Conservation (phyloP, 2,888 invertebrate species). For the Elaeidobius kamerunicus region DNA sequence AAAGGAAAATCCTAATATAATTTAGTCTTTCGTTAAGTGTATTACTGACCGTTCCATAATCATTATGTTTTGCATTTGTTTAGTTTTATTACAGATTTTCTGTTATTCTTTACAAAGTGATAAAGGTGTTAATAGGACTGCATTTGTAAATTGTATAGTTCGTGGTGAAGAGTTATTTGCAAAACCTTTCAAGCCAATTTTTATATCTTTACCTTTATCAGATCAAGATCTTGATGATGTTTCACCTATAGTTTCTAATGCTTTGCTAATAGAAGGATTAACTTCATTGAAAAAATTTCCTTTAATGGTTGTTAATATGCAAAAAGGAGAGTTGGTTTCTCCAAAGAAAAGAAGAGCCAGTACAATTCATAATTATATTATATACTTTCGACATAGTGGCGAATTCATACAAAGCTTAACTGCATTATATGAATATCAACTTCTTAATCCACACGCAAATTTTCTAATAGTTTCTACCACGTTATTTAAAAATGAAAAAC, state of each 20-base stretch:
- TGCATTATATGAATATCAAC: slow-evolving; percentile 11
- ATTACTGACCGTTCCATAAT: not conserved
- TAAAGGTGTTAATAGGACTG: slow-evolving; percentile 7
- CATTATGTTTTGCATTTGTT: not conserved
- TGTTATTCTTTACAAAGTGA: not conserved
- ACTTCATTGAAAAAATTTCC: slow-evolving; percentile 14
- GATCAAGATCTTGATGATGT: slow-evolving; percentile 10
- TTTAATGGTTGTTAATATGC: slow-evolving; percentile 16
- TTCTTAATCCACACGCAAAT: slow-evolving; percentile 35
- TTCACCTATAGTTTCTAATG: not conserved
- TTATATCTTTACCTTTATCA: slow-evolving; percentile 23
- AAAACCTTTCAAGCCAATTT: slow-evolving; percentile 18
- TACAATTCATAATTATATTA: slow-evolving; percentile 29
- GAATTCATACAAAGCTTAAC: slow-evolving; percentile 27
- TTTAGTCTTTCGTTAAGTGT: not conserved
- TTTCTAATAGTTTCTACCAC: slow-evolving; percentile 37
- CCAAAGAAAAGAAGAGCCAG: slow-evolving; percentile 4
- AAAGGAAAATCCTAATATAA: not conserved
- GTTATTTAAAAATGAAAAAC: slow-evolving; percentile 27
- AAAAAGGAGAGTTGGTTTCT: not conserved
- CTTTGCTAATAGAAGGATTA: slow-evolving; percentile 10
- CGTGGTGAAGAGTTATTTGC: slow-evolving; percentile 16
- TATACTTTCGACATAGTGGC: slow-evolving; percentile 30
- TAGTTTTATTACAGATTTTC: not conserved
- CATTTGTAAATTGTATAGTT: slow-evolving; percentile 20